Conservation (phyloP, 2,113 vertebrate species). For the Dendrocopos noguchii region DNA sequence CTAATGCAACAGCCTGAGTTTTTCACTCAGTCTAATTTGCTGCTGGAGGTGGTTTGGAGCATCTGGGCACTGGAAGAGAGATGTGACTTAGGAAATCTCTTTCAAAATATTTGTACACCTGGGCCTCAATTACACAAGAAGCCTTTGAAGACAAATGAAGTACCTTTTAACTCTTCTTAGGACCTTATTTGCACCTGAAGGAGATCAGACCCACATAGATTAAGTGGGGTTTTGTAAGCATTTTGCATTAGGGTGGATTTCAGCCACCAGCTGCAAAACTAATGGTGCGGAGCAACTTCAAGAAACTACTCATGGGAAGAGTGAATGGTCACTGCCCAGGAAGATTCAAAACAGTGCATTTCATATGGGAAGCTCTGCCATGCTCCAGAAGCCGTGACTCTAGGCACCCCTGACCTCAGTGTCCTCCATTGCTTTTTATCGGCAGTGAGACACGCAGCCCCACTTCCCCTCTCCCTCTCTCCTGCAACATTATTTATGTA, state of each 20-base stretch:
- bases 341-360: neutral
- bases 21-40: neutral
- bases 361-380: neutral
- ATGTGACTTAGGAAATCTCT: neutral
- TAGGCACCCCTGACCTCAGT: fast-evolving
- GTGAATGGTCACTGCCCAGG: neutral
- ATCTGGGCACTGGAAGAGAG: neutral
- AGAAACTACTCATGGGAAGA: neutral
- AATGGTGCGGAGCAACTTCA: neutral
- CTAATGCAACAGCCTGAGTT: neutral
- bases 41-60: neutral
- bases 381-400: no score
- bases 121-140: neutral
- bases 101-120: neutral
- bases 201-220: fast-evolving
- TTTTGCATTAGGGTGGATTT: neutral
- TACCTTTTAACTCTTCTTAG: neutral
- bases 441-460: neutral
- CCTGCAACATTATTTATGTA: neutral
- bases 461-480: no score
- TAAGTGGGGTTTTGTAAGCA: neutral
- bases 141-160: neutral
- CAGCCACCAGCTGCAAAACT: neutral
- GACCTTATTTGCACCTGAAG: neutral
- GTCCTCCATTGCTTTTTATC: neutral